Percentiles rank a stretch among this genome's conserved stretches.
Evolutionary conservation across 2,888 invertebrate genomes (phyloP).

Genomic region (Sturmia bella): DNA sequence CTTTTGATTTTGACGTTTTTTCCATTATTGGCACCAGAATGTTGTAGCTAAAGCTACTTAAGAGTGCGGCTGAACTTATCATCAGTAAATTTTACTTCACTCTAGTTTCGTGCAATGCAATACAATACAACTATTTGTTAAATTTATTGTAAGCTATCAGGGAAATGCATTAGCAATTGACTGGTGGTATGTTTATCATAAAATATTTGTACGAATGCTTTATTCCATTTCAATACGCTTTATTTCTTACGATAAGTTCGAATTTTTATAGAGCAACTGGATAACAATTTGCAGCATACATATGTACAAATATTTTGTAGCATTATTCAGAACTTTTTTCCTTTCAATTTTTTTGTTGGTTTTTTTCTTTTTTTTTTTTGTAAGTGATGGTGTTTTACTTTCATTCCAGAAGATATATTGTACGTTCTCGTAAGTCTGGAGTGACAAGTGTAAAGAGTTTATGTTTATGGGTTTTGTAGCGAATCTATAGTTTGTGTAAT

Average conservation of each 20-base stretch:
- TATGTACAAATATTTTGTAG: no score
- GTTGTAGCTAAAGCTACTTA: slow-evolving; percentile 10
- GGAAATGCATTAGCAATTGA: slow-evolving; percentile 68
- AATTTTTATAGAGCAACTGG: slow-evolving; percentile 23
- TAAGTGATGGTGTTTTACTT: background rate
- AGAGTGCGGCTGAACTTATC: slow-evolving; percentile 29
- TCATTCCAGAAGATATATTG: slow-evolving; percentile 25
- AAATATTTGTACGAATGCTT: slow-evolving; percentile 42
- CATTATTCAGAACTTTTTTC: background rate
- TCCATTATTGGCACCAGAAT: slow-evolving; percentile 51
- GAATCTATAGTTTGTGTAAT: slow-evolving; percentile 21
- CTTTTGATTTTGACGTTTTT: slow-evolving; percentile 59
- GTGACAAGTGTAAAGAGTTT: slow-evolving; percentile 55
- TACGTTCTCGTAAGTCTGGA: slow-evolving; percentile 12
- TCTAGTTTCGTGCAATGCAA: slow-evolving; percentile 10
- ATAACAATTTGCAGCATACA: slow-evolving; percentile 28
- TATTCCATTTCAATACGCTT: slow-evolving; percentile 35
- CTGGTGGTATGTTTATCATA: slow-evolving; percentile 57
- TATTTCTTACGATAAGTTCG: slow-evolving; percentile 31
- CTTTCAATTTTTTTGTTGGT: no score
- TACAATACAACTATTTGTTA: slow-evolving; percentile 56
- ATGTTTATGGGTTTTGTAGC: slow-evolving; percentile 34
- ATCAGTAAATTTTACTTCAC: slow-evolving; percentile 2
- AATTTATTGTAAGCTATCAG: slow-evolving; percentile 68
- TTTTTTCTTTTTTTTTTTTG: background rate